A percentile compares a stretch with the other conserved stretches of the same genome.
Conservation (phyloP, 2,113 vertebrate species). For the Miniopterus natalensis region DNA sequence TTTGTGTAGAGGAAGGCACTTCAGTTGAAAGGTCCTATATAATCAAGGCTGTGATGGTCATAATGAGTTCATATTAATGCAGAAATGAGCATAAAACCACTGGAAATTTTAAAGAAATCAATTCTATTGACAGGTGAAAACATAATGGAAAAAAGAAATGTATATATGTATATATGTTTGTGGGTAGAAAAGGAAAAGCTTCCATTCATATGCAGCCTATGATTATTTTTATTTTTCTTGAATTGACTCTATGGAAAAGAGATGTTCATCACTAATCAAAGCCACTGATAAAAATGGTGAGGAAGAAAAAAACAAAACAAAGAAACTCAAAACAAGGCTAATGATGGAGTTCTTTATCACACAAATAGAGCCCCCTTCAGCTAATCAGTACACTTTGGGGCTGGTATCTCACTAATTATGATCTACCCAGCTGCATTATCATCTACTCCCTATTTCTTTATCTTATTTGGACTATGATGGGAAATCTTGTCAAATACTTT, state of each 20-base stretch:
- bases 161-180: not conserved
- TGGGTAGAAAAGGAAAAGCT: not conserved
- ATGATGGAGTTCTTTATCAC: not conserved
- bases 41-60: not conserved
- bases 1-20: not conserved
- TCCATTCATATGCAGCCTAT: not conserved
- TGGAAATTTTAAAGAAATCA: conserved; percentile 39
- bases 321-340: not conserved
- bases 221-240: not conserved
- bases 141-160: not conserved
- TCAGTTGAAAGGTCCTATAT: conserved; percentile 14
- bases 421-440: not conserved
- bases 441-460: not conserved
- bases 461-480: not conserved
- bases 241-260: not conserved
- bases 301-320: not conserved
- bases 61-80: not conserved
- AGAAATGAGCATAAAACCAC: conserved; percentile 28
- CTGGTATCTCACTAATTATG: not conserved
- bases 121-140: not conserved
- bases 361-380: not conserved
- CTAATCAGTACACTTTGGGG: not conserved
- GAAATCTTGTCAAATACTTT: conserved; percentile 8
- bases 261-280: not conserved
- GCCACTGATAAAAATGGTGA: not conserved